Evolutionary conservation across 2,888 invertebrate genomes (phyloP).

Genomic region (Pandemis cinnamomeana): DNA sequence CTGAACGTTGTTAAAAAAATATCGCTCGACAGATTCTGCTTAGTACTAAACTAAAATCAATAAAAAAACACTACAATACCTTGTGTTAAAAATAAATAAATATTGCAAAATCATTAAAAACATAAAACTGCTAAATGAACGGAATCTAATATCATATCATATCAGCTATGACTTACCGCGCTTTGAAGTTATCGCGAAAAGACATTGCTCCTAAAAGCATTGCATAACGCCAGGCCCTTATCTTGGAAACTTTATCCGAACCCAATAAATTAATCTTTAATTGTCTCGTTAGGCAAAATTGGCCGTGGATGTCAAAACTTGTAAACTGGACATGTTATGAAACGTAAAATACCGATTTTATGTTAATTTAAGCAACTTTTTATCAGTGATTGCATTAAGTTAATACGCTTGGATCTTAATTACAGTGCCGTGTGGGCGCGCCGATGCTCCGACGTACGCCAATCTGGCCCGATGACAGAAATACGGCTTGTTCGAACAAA

Average conservation of each 20-base stretch:
- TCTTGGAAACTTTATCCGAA: constrained; percentile 18
- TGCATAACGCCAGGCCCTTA: constrained; percentile 12
- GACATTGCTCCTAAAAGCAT: constrained; percentile 20
- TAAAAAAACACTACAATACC: too few species aligned
- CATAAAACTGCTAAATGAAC: neutral
- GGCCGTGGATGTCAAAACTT: constrained; percentile 16
- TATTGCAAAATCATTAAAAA: too few species aligned
- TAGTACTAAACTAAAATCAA: too few species aligned
- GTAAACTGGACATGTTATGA: constrained; percentile 44
- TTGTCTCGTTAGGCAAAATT: constrained; percentile 31
- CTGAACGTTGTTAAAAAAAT: too few species aligned
- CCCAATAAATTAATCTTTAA: constrained; percentile 31
- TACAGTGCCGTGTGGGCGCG: constrained; percentile 72
- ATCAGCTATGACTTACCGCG: neutral
- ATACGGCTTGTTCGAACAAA: constrained; percentile 71
- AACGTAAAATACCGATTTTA: constrained; percentile 67
- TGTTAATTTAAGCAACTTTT: constrained; percentile 79
- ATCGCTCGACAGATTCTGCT: too few species aligned
- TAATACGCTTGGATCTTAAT: constrained; percentile 70
- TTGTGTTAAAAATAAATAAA: too few species aligned
- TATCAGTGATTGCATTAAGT: constrained; percentile 76
- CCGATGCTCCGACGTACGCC: constrained; percentile 60
- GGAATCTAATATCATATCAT: neutral
- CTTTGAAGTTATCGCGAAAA: constrained; percentile 28
- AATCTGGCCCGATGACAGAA: constrained; percentile 71